Conservation (phyloP, 2,113 vertebrate genomes). For the Chloroceryle aenea region DNA sequence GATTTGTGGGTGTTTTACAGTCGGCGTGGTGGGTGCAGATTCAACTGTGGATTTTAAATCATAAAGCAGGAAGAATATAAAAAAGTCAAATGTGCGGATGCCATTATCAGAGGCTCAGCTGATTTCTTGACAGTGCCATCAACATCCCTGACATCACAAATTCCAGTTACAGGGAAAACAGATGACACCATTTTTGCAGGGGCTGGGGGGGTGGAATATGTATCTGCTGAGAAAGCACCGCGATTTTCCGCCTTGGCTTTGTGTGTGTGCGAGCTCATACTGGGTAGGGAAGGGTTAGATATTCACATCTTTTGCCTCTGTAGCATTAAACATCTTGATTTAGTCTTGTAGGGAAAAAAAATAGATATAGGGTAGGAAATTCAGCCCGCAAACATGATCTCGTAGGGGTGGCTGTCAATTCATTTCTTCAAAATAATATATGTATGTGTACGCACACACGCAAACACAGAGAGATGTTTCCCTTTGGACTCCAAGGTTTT, state of each 20-base stretch:
- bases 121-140: slow-evolving; percentile 51
- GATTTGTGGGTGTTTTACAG: not conserved
- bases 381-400: not conserved
- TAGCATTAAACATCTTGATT: slow-evolving; percentile 1
- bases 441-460: not conserved
- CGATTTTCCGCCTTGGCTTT: slow-evolving; percentile 42
- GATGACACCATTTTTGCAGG: slow-evolving; percentile 21
- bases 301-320: not conserved
- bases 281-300: not conserved
- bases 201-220: slow-evolving; percentile 1
- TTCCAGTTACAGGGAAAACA: slow-evolving; percentile 22
- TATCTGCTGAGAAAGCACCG: slow-evolving; percentile 43
- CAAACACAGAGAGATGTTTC: not conserved
- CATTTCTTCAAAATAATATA: slow-evolving; percentile 14
- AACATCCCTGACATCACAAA: slow-evolving; percentile 13
- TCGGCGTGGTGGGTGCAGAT: not conserved
- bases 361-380: not conserved
- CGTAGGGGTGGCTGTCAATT: slow-evolving; percentile 10
- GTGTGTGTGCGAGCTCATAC: not conserved
- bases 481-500: slow-evolving; percentile 4
- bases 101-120: slow-evolving; percentile 31
- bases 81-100: not conserved
- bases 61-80: not conserved
- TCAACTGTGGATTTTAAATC: slow-evolving; percentile 20
- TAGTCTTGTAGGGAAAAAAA: not conserved